Base-by-base conservation (phyloP, 1,140 invertebrate species). In the Dendroctonus valens region DNA sequence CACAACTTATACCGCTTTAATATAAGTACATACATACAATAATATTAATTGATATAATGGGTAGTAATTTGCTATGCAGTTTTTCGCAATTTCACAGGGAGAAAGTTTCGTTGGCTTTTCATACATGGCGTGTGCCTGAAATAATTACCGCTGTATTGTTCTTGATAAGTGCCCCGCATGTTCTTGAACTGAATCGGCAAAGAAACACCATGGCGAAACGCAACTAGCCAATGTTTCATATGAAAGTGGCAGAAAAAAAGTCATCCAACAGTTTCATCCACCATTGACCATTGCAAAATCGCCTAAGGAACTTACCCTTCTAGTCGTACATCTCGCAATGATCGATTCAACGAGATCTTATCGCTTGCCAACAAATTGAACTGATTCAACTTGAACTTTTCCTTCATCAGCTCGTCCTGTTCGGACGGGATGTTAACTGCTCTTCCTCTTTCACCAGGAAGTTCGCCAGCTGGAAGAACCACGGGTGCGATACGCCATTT, bases 281-380 rank as follows among this genome's bases (percentile, higher is more conserved):
- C 26, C 1, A 26, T 26, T 26, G 26, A 1, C 3, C 26, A 26
- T n/a, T n/a, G n/a, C n/a, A 26, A 26, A 26, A 26, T 1, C 26
- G 26, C 26, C 26, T 26, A 62, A 8, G 7, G 26, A 26, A 85
- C 87, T 88, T 81, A 95, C 93, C 90, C 89, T 52, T 91, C 88
- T 76, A 97, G 89, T 75, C 98, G 82, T 59, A 98, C 93, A 83
- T 99, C 98, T 14, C 92, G 89, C 11, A 99, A 82, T 6, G 94
- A 95, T 74, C 98, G 84, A 82, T 99, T 99, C 41, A 99, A 79
- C 41, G 96, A 95, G 72, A 99, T 98, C 86, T 94, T 91, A 81
- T 99, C 96, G 80, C 94, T 98, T 51, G 96, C 97, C 77, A 98
- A 81, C 68, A 99, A 83, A 83, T 99, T 99, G 81, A 99, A 99